phyloP scores from a whole-genome alignment of 2,797 vertebrate genomes.

The Pipistrellus pygmaeus region DNA sequence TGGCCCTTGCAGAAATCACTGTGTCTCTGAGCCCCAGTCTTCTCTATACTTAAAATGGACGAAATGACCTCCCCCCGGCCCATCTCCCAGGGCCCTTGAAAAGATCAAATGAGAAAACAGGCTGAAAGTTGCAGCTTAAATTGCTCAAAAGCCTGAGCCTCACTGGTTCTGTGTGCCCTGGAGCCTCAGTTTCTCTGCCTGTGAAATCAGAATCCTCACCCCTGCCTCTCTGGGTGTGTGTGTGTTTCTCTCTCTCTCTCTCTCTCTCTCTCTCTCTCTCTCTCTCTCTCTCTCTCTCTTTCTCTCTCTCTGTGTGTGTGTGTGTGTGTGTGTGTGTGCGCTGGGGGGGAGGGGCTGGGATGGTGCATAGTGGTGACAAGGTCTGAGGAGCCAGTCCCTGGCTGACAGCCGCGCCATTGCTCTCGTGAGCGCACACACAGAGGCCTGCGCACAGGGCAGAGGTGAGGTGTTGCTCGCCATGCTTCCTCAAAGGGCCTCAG shows the following conservation, averaged over 20 bases:
- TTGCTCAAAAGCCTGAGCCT: not conserved
- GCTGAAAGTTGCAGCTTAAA: not conserved
- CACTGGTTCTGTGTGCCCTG: not conserved
- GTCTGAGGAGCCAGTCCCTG: not conserved
- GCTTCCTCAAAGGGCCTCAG: fast-evolving
- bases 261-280: too few relatives aligned
- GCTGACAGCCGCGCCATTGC: too few relatives aligned
- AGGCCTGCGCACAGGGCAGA: not conserved
- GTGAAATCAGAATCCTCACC: not conserved
- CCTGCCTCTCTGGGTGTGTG: not conserved
- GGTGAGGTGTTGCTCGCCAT: fast-evolving
- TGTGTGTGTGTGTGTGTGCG: too few relatives aligned
- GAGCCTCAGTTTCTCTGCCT: not conserved
- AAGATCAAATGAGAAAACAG: not conserved
- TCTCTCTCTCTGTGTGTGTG: too few relatives aligned
- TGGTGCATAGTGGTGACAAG: fast-evolving
- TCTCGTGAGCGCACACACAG: fast-evolving
- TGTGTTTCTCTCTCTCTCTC: too few relatives aligned
- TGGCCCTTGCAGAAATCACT: not conserved
- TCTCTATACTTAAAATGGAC: slow-evolving; percentile 23
- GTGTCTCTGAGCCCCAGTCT: not conserved
- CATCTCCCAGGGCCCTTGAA: not conserved
- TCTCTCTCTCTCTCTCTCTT: too few relatives aligned
- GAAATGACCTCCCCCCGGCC: not conserved
- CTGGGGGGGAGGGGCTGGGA: not conserved